Conservation (phyloP, 2,797 vertebrate species). For the Malurus leucopterus region DNA sequence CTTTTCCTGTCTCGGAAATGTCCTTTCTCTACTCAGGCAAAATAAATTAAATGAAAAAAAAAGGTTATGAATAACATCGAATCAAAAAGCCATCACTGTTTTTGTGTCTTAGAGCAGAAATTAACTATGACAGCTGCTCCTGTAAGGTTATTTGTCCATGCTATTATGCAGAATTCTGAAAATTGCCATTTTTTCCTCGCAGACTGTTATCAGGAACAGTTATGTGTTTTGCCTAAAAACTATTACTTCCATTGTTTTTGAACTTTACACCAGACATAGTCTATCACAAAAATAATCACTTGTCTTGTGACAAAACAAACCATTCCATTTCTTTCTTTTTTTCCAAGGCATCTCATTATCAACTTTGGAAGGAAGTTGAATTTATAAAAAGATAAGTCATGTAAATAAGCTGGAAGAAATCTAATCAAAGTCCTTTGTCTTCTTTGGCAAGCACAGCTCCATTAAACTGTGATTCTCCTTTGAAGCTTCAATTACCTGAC, state of each 20-base stretch:
- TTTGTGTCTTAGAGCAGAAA: slow-evolving; percentile 17
- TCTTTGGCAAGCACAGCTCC: slow-evolving; percentile 45
- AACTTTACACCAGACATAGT: slow-evolving; percentile 40
- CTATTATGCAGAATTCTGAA: slow-evolving; percentile 16
- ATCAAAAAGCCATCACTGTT: slow-evolving; percentile 15
- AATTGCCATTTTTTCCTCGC: background rate
- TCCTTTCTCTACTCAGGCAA: background rate
- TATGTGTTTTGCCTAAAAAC: slow-evolving; percentile 19
- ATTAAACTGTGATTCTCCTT: slow-evolving; percentile 43
- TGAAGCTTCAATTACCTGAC: slow-evolving; percentile 65
- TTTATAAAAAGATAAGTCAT: slow-evolving; percentile 73
- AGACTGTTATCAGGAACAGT: slow-evolving; percentile 17
- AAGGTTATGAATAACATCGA: background rate
- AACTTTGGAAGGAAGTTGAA: slow-evolving; percentile 71
- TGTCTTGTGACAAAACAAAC: slow-evolving; percentile 63
- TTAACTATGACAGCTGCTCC: background rate
- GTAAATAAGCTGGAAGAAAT: slow-evolving; percentile 55
- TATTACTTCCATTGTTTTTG: slow-evolving; percentile 45
- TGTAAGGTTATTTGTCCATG: slow-evolving; percentile 33
- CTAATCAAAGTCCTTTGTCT: slow-evolving; percentile 50
- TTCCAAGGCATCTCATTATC: slow-evolving; percentile 67
- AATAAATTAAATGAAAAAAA: background rate
- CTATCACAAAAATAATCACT: slow-evolving; percentile 51
- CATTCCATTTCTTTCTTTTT: slow-evolving; percentile 44
- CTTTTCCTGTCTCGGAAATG: background rate